These are phyloP conservation scores for Drosophila lini DNA, from an alignment of 1,140 invertebrate species.

Conservation along the genomic window DNA sequence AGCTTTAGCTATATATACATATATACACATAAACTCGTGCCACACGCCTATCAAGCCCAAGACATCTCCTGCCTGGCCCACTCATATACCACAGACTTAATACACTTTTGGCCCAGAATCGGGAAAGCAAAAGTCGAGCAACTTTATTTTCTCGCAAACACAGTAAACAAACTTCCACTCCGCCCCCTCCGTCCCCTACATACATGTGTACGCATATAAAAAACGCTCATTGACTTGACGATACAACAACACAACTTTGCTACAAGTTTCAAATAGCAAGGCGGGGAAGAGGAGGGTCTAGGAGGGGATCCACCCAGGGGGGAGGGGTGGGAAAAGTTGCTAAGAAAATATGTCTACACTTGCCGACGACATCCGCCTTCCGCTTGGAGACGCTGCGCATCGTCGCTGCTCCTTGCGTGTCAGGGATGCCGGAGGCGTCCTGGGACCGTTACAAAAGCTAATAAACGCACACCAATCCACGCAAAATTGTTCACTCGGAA, in stretches of 20 bases:
- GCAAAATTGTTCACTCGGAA: constrained; percentile 1
- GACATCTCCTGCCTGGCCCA: constrained; percentile 2
- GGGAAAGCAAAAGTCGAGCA: constrained; percentile 68
- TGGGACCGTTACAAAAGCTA: constrained; percentile 56
- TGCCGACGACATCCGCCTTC: constrained; percentile 74
- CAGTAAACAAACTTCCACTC: constrained; percentile 61
- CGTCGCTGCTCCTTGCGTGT: constrained; percentile 35
- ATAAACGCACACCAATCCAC: constrained; percentile 49
- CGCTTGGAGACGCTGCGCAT: constrained; percentile 40
- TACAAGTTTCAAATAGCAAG: constrained; percentile 55
- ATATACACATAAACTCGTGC: constrained; percentile 11
- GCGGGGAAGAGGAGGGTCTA: background rate
- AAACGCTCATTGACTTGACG: constrained; percentile 73
- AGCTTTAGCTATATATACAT: constrained; percentile 7
- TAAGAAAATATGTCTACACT: constrained; percentile 68
- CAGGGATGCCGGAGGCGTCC: constrained; percentile 34
- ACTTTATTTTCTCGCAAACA: constrained; percentile 68
- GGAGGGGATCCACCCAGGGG: background rate
- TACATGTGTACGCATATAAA: constrained; percentile 28
- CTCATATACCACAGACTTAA: constrained; percentile 50
- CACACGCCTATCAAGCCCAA: constrained; percentile 1
- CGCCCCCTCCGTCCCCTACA: background rate
- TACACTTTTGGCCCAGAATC: constrained; percentile 64
- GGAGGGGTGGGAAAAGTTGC: constrained; percentile 46
- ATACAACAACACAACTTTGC: constrained; percentile 66